Conservation (phyloP, 2,113 vertebrate genomes). For the Lasiurus cinereus region DNA sequence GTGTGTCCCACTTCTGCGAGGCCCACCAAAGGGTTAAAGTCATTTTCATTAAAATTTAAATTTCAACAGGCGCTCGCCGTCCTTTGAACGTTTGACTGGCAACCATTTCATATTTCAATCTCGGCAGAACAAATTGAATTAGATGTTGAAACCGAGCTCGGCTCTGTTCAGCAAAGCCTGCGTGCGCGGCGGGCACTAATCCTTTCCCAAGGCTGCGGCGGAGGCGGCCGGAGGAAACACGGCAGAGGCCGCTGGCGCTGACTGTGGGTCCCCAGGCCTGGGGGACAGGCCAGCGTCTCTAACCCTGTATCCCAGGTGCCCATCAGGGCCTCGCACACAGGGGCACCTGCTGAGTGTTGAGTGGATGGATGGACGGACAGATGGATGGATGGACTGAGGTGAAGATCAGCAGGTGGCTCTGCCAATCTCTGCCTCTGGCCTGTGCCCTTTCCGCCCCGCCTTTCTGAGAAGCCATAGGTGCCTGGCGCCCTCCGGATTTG, state of each 20-base stretch:
- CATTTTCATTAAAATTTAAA: conserved; percentile 89
- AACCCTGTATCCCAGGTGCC: neutral
- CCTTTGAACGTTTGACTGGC: conserved; percentile 90
- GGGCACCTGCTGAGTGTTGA: neutral
- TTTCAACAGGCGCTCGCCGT: conserved; percentile 80
- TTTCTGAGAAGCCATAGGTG: neutral
- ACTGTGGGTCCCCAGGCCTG: neutral
- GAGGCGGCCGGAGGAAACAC: fast-evolving
- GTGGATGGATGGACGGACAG: neutral
- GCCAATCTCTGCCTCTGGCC: neutral
- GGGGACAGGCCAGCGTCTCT: neutral
- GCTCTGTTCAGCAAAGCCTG: conserved; percentile 88
- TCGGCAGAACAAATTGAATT: conserved; percentile 93
- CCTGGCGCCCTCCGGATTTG: fast-evolving
- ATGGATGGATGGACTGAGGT: neutral
- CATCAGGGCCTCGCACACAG: neutral
- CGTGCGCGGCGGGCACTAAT: conserved; percentile 86
- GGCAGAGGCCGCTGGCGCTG: fast-evolving
- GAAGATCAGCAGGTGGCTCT: neutral
- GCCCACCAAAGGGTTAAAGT: conserved; percentile 87
- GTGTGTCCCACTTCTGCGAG: neutral
- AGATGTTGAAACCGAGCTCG: conserved; percentile 89
- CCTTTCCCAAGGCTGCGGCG: conserved; percentile 78
- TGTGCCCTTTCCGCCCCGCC: neutral
- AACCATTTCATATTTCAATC: conserved; percentile 92